These are phyloP conservation scores for Caerostris extrusa DNA, from an alignment of 1,140 invertebrate genomes.

Conservation along the genomic window DNA sequence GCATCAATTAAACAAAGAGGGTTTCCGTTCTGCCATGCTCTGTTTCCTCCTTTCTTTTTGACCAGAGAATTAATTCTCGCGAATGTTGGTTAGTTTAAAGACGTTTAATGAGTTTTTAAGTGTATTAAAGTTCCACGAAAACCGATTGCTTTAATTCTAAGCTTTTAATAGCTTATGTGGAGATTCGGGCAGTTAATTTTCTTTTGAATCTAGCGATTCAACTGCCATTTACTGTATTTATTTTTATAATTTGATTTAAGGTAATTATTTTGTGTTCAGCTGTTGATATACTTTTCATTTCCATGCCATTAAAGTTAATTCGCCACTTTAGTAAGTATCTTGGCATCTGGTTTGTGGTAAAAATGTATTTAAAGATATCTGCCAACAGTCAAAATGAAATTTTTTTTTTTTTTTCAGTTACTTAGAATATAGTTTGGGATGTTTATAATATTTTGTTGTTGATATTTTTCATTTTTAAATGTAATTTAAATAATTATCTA, in stretches of 20 bases:
- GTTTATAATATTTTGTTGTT: too few relatives aligned
- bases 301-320: too few relatives aligned
- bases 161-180: neutral
- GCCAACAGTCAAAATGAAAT: too few relatives aligned
- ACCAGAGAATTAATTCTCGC: neutral
- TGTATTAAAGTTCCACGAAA: neutral
- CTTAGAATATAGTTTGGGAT: too few relatives aligned
- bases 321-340: too few relatives aligned
- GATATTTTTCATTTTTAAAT: too few relatives aligned
- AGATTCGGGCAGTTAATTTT: neutral
- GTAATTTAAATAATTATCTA: too few relatives aligned
- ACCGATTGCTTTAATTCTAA: neutral
- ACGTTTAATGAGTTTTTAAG: constrained; percentile 24
- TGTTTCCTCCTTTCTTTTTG: neutral
- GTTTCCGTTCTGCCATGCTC: neutral
- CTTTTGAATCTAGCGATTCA: neutral
- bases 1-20: constrained; percentile 16
- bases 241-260: neutral
- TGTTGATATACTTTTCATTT: too few relatives aligned
- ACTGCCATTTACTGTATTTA: neutral
- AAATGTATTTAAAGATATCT: too few relatives aligned
- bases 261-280: too few relatives aligned
- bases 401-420: too few relatives aligned
- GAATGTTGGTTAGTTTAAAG: neutral
- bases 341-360: too few relatives aligned